phyloP scores from a whole-genome alignment of 2,888 invertebrate species.

The Drosophila maculinotata region DNA sequence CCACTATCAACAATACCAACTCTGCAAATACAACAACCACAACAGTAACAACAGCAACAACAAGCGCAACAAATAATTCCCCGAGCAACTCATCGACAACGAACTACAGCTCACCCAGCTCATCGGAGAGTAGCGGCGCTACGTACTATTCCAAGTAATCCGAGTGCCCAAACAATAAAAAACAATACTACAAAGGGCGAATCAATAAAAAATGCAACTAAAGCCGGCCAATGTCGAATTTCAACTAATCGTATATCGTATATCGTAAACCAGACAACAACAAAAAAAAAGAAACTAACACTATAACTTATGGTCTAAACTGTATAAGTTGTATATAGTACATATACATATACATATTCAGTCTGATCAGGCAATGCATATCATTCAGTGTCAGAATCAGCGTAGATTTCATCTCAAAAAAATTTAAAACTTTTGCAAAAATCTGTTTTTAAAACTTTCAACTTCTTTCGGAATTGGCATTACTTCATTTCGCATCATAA shows the following conservation, averaged over 20 bases:
- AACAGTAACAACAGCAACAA: slow-evolving; percentile 22
- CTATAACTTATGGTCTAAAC: slow-evolving; percentile 23
- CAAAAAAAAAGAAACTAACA: slow-evolving; percentile 31
- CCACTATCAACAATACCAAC: slow-evolving; percentile 42
- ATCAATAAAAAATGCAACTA: slow-evolving; percentile 38
- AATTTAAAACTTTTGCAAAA: neutral
- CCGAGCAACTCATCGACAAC: slow-evolving; percentile 58
- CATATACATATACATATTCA: slow-evolving; percentile 9
- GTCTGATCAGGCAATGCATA: slow-evolving; percentile 45
- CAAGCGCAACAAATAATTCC: slow-evolving; percentile 30
- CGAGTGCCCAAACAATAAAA: slow-evolving; percentile 43
- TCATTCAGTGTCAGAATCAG: slow-evolving; percentile 30
- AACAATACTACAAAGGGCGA: slow-evolving; percentile 34
- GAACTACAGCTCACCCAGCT: slow-evolving; percentile 71
- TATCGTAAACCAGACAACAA: slow-evolving; percentile 26
- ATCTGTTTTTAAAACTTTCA: slow-evolving; percentile 11
- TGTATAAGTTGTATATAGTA: slow-evolving; percentile 43
- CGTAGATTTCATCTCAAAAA: slow-evolving; percentile 2
- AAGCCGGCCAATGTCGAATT: slow-evolving; percentile 78
- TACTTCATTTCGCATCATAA: slow-evolving; percentile 30
- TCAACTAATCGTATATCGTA: slow-evolving; percentile 46
- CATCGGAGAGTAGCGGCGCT: slow-evolving; percentile 73
- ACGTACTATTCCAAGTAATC: slow-evolving; percentile 72
- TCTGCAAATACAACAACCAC: slow-evolving; percentile 20
- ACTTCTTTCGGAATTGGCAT: slow-evolving; percentile 32